Conservation (phyloP, 92 coral and sea anemone species). For the Scolanthus callimorphus region DNA sequence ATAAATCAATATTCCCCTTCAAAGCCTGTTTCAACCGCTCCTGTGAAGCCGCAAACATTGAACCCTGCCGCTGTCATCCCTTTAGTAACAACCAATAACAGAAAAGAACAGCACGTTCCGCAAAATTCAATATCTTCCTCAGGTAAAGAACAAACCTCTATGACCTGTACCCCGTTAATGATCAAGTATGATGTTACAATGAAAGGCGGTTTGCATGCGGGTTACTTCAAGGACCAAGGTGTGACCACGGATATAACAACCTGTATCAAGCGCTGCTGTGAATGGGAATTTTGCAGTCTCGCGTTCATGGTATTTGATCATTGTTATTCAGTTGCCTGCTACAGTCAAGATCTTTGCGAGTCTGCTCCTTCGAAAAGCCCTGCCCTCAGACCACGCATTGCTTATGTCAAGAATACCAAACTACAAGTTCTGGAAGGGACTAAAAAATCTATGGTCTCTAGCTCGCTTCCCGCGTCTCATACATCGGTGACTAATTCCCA, state of each 20-base stretch:
- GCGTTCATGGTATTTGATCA: constrained; percentile 61
- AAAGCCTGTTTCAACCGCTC: background rate
- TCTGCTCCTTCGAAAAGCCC: constrained; percentile 43
- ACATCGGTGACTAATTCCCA: background rate
- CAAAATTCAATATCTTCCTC: background rate
- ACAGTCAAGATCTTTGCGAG: constrained; percentile 62
- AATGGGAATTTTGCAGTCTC: constrained; percentile 46
- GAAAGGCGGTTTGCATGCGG: constrained; percentile 75
- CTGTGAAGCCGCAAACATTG: background rate
- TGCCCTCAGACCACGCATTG: constrained; percentile 43
- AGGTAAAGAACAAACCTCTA: background rate
- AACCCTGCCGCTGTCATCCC: background rate
- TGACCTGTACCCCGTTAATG: constrained; percentile 17
- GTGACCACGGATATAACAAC: constrained; percentile 24
- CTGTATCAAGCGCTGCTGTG: constrained; percentile 70
- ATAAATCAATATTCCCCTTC: too few relatives aligned
- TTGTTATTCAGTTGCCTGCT: constrained; percentile 80
- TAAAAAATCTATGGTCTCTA: background rate
- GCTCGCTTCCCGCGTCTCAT: background rate
- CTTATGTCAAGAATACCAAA: constrained; percentile 5
- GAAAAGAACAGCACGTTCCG: background rate
- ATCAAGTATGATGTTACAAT: constrained; percentile 49
- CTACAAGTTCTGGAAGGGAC: background rate
- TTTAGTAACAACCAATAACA: background rate
- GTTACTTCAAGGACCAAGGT: constrained; percentile 74